Evolutionary conservation across 2,888 invertebrate species (phyloP), one percentile per base, ranked within the genome.

Genomic region (Muschampia plurimacula): DNA sequence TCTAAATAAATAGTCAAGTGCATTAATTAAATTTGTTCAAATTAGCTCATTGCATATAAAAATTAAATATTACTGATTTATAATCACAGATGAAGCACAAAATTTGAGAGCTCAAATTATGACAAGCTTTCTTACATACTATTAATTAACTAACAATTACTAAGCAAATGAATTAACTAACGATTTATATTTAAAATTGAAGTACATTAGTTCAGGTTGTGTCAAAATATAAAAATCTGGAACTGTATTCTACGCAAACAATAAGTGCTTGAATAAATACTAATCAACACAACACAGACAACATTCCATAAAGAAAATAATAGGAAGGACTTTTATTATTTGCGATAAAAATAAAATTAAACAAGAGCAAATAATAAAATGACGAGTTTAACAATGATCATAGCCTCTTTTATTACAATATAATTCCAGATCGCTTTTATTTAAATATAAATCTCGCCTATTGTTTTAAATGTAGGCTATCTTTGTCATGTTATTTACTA

Each of bases 1-100:
- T 89, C 86, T 91, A 91, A 91, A 92, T 93, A 93, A 93, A 93
- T 92, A 92, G 84, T 86, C 85, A 84, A 89, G 92, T 92, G 92
- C 90, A 89, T 89, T 89, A 85, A 88, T 88, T 87, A 83, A 86
- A 87, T 90, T 72, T 91, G 88, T 91, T 92, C 89, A 90, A 89
- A 84, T 89, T 87, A 89, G 88, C 89, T 88, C 87, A 64, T 85
- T 81, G 86, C 84, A 83, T 84, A 82, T 84, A 86, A 84, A 83
- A 84, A 85, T 84, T 79, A 72, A 68, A 87, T 86, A 88, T 83
- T 82, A 91, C 86, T 86, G 87, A 89, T 89, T 72, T 86, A 90
- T 78, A 89, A 93, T 93, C 93, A 93, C 93, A 93, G 93, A 89
- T 89, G 83, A 91, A 89, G 87, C 87, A 86, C 83, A 83, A 81